phyloP scores from a whole-genome alignment of 2,113 vertebrate species.

The Corydoras sp. region DNA sequence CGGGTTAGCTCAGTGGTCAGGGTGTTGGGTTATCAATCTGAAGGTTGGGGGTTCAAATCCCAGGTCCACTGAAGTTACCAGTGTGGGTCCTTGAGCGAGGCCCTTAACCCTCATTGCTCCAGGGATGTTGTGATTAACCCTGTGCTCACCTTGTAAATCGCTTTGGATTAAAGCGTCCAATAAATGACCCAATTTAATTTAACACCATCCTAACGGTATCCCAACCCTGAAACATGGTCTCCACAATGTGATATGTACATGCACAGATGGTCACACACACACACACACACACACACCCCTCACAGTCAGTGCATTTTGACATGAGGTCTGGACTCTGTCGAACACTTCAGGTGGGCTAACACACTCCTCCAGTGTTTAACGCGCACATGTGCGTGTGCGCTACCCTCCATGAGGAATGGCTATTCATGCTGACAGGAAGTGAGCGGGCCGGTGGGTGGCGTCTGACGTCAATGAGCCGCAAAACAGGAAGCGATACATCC shows the following conservation, averaged over 20 bases:
- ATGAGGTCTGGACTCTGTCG: conserved; percentile 7
- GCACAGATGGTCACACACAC: conserved; percentile 5
- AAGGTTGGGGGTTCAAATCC: too few species aligned
- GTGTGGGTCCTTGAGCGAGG: too few species aligned
- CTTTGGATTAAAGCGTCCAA: too few species aligned
- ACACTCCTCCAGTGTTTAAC: conserved; percentile 5
- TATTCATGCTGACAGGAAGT: conserved; percentile 42
- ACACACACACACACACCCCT: conserved; percentile 7
- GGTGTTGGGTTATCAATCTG: too few species aligned
- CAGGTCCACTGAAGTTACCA: too few species aligned
- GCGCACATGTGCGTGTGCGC: conserved; percentile 7
- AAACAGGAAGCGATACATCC: conserved; percentile 48
- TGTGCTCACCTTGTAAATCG: too few species aligned
- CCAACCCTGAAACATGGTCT: too few species aligned
- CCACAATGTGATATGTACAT: not conserved
- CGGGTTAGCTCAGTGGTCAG: too few species aligned
- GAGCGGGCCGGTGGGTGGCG: conserved; percentile 29
- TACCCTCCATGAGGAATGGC: conserved; percentile 28
- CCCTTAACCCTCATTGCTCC: too few species aligned
- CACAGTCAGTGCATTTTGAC: not conserved
- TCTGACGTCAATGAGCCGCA: conserved; percentile 44
- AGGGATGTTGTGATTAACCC: too few species aligned
- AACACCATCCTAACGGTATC: too few species aligned
- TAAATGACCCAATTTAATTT: too few species aligned
- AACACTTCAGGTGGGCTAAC: conserved; percentile 1